These are phyloP conservation scores for Tipula confusa DNA, from an alignment of 2,888 invertebrate genomes.

Conservation along the genomic window DNA sequence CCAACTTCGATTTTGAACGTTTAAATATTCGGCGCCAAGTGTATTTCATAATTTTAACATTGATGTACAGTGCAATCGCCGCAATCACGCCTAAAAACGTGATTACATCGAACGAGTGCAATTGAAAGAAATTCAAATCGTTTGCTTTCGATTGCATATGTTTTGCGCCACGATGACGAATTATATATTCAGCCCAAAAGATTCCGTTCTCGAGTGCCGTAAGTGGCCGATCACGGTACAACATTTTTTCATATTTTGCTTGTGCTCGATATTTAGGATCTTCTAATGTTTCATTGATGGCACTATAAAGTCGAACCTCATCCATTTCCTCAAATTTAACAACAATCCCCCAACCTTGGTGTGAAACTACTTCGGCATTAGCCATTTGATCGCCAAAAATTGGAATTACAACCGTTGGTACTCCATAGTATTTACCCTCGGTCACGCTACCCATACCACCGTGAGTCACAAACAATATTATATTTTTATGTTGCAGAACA, in stretches of 20 bases:
- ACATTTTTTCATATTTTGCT: slow-evolving; percentile 46
- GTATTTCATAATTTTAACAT: not conserved
- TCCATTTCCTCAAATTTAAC: slow-evolving; percentile 45
- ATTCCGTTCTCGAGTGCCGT: slow-evolving; percentile 50
- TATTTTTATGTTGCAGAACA: slow-evolving; percentile 50
- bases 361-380: slow-evolving; percentile 51
- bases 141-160: slow-evolving; percentile 50
- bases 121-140: slow-evolving; percentile 47
- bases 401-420: slow-evolving; percentile 53
- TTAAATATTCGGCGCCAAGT: not conserved
- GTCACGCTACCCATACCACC: slow-evolving; percentile 52
- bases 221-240: slow-evolving; percentile 51
- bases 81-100: not conserved
- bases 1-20: not conserved
- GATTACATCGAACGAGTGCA: slow-evolving; percentile 49
- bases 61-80: not conserved
- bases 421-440: slow-evolving; percentile 51
- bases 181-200: slow-evolving; percentile 53
- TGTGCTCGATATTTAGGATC: slow-evolving; percentile 33
- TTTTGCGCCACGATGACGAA: slow-evolving; percentile 50
- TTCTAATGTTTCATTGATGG: slow-evolving; percentile 36
- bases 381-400: slow-evolving; percentile 53
- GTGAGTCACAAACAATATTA: slow-evolving; percentile 51
- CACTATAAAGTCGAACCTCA: slow-evolving; percentile 41
- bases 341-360: slow-evolving; percentile 47